Percentiles rank a stretch among this genome's conserved stretches.
Evolutionary conservation across 2,888 invertebrate genomes (phyloP).

Genomic region (Callosobruchus maculatus): DNA sequence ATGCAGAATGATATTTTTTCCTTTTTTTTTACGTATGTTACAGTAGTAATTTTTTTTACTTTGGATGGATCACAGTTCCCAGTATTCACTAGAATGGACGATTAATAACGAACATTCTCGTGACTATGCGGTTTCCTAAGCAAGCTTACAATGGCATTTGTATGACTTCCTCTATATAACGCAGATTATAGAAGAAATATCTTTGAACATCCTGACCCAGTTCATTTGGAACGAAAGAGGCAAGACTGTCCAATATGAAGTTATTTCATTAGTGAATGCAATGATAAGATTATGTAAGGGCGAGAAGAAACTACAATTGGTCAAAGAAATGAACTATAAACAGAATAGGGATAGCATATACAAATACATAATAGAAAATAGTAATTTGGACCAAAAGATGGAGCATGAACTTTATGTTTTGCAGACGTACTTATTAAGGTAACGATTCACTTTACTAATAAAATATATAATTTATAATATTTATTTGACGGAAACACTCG

Average conservation of each 20-base stretch:
- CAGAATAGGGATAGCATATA: constrained; percentile 31
- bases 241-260: constrained; percentile 36
- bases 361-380: constrained; percentile 26
- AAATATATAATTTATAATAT: too few relatives aligned
- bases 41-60: too few relatives aligned
- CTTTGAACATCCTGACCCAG: constrained; percentile 31
- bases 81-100: too few relatives aligned
- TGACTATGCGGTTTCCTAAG: too few relatives aligned
- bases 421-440: constrained; percentile 43
- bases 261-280: constrained; percentile 40
- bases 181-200: constrained; percentile 32
- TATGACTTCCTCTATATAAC: too few relatives aligned
- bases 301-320: constrained; percentile 34
- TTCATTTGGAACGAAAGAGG: constrained; percentile 31
- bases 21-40: too few relatives aligned
- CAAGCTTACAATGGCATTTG: too few relatives aligned
- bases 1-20: too few relatives aligned
- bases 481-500: too few relatives aligned
- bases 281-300: constrained; percentile 38
- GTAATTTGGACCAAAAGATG: constrained; percentile 31
- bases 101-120: too few relatives aligned
- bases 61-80: too few relatives aligned
- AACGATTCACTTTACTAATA: too few relatives aligned
- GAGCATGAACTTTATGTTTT: constrained; percentile 43
- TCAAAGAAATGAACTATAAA: constrained; percentile 38